phyloP scores from a whole-genome alignment of 1,140 invertebrate species.

The Parasteatoda tepidariorum region DNA sequence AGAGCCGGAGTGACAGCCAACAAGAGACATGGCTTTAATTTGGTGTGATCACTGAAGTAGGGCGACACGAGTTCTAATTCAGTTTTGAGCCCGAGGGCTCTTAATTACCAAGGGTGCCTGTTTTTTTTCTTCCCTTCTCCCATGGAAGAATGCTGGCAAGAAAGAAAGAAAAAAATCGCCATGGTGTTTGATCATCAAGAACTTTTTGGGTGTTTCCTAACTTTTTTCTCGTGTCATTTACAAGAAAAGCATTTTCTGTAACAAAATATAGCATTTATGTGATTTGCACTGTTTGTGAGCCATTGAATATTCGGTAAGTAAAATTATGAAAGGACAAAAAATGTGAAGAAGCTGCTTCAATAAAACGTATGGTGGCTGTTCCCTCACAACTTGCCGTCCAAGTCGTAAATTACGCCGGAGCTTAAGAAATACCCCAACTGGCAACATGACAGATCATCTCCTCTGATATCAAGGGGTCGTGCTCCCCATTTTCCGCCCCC shows the following conservation, averaged over 20 bases:
- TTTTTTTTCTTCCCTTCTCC: neutral
- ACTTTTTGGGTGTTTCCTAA: conserved; percentile 37
- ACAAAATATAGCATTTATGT: neutral
- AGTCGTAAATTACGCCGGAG: conserved; percentile 38
- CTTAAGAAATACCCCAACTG: neutral
- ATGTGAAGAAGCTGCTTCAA: neutral
- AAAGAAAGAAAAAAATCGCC: neutral
- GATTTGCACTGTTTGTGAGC: neutral
- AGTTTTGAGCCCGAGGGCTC: conserved; percentile 10
- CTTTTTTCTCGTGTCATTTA: neutral
- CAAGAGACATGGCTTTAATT: conserved; percentile 40
- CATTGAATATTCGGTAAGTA: conserved; percentile 35
- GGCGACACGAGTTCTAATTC: neutral
- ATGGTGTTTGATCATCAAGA: neutral
- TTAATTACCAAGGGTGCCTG: conserved; percentile 31
- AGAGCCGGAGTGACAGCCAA: conserved; percentile 31
- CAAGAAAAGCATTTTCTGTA: neutral
- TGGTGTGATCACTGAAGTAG: conserved; percentile 37
- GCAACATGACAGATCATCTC: conserved; percentile 52
- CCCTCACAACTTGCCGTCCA: neutral
- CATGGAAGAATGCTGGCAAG: neutral
- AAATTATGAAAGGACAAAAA: conserved; percentile 12
- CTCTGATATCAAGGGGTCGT: conserved; percentile 40
- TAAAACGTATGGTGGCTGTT: conserved; percentile 40
- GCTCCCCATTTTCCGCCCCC: conserved; percentile 20